Percentiles rank a stretch among this genome's conserved stretches.
These are phyloP conservation scores for Heliconius ismenius DNA, from an alignment of 2,888 invertebrate genomes.

Conservation along the genomic window DNA sequence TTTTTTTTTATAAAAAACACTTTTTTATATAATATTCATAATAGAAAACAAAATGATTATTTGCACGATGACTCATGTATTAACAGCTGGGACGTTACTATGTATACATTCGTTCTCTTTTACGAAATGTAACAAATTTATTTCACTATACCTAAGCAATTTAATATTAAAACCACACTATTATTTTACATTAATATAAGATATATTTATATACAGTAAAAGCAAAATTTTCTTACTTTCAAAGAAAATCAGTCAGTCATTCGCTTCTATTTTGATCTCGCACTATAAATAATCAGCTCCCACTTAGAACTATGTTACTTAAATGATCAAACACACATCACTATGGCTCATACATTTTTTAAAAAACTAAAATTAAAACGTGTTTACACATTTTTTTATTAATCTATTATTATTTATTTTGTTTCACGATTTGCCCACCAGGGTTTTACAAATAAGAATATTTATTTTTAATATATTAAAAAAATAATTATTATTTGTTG, in stretches of 20 bases:
- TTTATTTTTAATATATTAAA: background rate
- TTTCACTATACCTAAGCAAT: background rate
- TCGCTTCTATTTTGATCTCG: background rate
- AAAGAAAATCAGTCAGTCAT: background rate
- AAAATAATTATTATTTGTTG: background rate
- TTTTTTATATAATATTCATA: background rate
- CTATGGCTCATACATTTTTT: background rate
- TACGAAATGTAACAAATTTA: background rate
- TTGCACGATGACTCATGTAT: background rate
- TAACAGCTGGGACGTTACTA: constrained; percentile 3
- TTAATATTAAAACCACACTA: background rate
- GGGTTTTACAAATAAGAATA: background rate
- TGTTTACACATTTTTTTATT: background rate
- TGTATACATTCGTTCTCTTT: constrained; percentile 6
- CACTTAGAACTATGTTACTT: background rate
- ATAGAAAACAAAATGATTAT: background rate
- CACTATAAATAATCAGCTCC: constrained; percentile 21
- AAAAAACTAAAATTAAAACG: background rate
- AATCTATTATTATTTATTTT: background rate
- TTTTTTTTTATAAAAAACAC: background rate
- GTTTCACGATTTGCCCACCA: background rate
- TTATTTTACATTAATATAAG: background rate
- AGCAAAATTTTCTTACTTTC: background rate
- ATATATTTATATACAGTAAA: background rate
- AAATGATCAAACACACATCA: background rate